These are phyloP conservation scores for Pelobates cultripes DNA, from an alignment of 2,797 vertebrate species.

Conservation along the genomic window DNA sequence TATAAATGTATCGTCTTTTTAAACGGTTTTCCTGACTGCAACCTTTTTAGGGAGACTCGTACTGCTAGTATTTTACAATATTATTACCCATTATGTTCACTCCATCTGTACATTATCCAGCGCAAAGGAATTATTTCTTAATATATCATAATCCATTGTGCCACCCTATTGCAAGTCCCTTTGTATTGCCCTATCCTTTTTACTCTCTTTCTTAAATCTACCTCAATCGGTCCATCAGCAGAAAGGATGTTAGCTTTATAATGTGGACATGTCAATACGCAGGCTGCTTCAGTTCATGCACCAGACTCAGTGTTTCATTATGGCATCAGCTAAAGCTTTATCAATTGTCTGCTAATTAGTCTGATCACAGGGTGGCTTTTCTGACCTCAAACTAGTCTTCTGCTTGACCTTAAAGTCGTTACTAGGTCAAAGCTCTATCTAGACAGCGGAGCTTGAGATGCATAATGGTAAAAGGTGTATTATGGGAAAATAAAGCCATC, in stretches of 20 bases:
- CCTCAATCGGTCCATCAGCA: background rate
- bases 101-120: background rate
- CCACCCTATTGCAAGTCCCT: background rate
- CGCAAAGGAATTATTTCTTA: background rate
- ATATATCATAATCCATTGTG: background rate
- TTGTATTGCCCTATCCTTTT: background rate
- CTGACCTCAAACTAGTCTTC: constrained; percentile 64
- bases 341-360: constrained; percentile 40
- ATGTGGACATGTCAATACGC: background rate
- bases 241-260: background rate
- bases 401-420: constrained; percentile 62
- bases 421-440: constrained; percentile 50
- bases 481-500: too few species aligned
- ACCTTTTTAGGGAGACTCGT: too few species aligned
- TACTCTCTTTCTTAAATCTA: too few species aligned
- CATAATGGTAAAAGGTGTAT: too few species aligned
- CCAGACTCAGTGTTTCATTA: background rate
- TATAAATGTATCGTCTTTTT: too few species aligned
- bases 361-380: constrained; percentile 45
- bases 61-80: too few species aligned
- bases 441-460: background rate
- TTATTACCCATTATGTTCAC: background rate
- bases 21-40: too few species aligned
- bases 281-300: background rate
- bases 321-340: constrained; percentile 1